These are phyloP conservation scores for Norana najaformis DNA, from an alignment of 2,888 invertebrate genomes.

Conservation along the genomic window DNA sequence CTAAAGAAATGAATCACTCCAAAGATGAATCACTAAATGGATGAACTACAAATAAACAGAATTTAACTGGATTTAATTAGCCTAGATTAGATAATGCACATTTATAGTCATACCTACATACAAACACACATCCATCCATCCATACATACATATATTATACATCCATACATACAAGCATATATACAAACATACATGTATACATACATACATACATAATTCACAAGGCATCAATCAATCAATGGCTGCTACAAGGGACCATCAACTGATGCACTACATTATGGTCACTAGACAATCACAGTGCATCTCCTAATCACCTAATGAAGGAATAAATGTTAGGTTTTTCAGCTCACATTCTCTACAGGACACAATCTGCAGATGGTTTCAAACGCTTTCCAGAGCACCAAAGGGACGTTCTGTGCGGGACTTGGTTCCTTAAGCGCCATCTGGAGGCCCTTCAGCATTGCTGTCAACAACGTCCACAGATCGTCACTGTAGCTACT, in stretches of 20 bases:
- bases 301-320: neutral
- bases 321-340: neutral
- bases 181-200: no score
- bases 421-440: slow-evolving; percentile 53
- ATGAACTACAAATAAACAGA: no score
- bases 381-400: slow-evolving; percentile 47
- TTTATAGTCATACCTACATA: neutral
- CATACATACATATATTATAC: no score
- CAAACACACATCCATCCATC: neutral
- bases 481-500: neutral
- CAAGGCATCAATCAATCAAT: no score
- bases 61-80: no score
- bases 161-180: no score
- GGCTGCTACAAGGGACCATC: no score
- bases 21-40: no score
- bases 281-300: neutral
- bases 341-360: slow-evolving; percentile 28
- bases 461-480: neutral
- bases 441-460: slow-evolving; percentile 48
- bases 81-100: no score
- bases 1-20: no score
- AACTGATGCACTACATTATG: no score
- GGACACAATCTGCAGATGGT: slow-evolving; percentile 41
- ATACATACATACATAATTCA: no score
- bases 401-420: slow-evolving; percentile 50